Evolutionary conservation across 2,797 vertebrate species (phyloP).

Genomic region (Dryobates pubescens): DNA sequence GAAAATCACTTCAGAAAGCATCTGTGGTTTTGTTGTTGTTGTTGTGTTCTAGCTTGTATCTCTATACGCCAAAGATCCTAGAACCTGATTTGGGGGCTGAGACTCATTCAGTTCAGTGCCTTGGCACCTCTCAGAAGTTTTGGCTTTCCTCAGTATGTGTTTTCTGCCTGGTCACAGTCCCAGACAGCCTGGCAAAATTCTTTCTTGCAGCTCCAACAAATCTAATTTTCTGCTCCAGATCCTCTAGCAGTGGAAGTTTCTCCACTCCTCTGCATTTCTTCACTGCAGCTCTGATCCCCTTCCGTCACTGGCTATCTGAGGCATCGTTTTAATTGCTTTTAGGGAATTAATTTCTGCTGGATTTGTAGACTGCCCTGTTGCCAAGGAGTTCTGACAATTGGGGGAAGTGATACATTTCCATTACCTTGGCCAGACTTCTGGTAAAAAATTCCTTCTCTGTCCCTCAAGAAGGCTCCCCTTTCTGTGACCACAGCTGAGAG

Average conservation of each 20-base stretch:
- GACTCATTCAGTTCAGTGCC: neutral
- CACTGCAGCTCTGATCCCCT: neutral
- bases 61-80: neutral
- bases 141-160: neutral
- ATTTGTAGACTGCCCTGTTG: neutral
- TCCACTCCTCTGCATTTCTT: neutral
- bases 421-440: conserved; percentile 1
- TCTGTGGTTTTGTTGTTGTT: neutral
- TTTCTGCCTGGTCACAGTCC: neutral
- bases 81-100: neutral
- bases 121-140: neutral
- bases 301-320: neutral
- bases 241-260: neutral
- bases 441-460: conserved; percentile 13
- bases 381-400: conserved; percentile 54
- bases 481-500: neutral
- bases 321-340: conserved; percentile 31
- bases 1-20: neutral
- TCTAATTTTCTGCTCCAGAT: conserved; percentile 27
- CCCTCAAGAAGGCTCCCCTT: neutral
- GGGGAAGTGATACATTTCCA: conserved; percentile 64
- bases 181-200: neutral
- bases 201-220: conserved; percentile 1
- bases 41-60: neutral
- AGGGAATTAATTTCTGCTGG: neutral